Conservation (phyloP, 2,888 invertebrate genomes). For the Agrochola litura region DNA sequence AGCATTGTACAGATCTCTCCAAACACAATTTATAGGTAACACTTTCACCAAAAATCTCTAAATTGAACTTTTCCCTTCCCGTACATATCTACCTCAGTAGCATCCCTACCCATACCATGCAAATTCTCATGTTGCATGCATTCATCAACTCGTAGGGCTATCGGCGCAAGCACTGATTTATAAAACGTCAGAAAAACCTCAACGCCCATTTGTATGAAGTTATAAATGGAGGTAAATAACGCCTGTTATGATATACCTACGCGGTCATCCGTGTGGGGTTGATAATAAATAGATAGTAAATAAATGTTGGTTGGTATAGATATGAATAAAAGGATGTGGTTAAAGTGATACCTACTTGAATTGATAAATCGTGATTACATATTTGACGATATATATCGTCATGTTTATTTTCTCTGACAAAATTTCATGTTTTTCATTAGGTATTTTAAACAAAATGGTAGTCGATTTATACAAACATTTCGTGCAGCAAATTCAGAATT, state of each 20-base stretch:
- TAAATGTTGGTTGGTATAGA: background rate
- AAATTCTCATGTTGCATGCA: conserved; percentile 80
- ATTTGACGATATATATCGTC: background rate
- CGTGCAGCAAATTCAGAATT: conserved; percentile 14
- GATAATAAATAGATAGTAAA: conserved; percentile 17
- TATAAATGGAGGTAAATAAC: conserved; percentile 75
- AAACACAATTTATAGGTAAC: background rate
- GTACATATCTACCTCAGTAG: conserved; percentile 8
- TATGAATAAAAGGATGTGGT: conserved; percentile 5
- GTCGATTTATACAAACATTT: background rate
- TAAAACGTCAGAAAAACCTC: conserved; percentile 80
- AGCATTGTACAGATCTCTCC: background rate
- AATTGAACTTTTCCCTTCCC: background rate
- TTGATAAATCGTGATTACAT: conserved; percentile 8
- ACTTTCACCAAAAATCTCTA: conserved; percentile 4
- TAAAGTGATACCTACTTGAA: conserved; percentile 1
- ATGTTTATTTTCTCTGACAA: background rate
- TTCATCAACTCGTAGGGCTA: conserved; percentile 84
- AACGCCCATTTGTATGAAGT: conserved; percentile 78
- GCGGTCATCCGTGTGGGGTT: conserved; percentile 39
- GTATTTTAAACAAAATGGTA: background rate
- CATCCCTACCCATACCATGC: conserved; percentile 57
- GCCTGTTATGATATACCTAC: conserved; percentile 52
- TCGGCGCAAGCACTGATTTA: conserved; percentile 82
- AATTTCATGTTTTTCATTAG: background rate